Evolutionary conservation across 1,140 invertebrate genomes (phyloP).

Genomic region (Sminthurides bifidus): DNA sequence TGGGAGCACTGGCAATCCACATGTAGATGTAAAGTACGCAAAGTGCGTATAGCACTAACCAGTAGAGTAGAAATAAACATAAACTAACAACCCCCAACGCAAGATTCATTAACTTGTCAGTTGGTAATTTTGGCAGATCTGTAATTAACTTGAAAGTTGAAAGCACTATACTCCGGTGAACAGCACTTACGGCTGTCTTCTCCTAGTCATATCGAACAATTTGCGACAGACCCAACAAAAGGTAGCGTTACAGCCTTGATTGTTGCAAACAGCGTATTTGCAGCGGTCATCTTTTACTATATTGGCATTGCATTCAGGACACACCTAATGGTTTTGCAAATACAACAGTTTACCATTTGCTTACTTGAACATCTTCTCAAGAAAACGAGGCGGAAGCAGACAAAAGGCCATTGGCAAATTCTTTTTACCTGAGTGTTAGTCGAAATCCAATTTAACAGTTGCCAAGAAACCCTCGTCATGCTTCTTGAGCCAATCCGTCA

Average conservation of each 20-base stretch:
- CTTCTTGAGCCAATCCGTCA: slow-evolving; percentile 52
- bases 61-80: too few relatives aligned
- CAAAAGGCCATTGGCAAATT: background rate
- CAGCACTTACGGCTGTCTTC: too few relatives aligned
- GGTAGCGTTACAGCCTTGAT: slow-evolving; percentile 47
- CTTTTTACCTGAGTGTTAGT: slow-evolving; percentile 50
- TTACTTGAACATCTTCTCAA: background rate
- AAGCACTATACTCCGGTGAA: slow-evolving; percentile 7
- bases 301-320: slow-evolving; percentile 51
- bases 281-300: slow-evolving; percentile 55
- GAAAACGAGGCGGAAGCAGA: background rate
- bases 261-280: slow-evolving; percentile 56
- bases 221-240: slow-evolving; percentile 57
- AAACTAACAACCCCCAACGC: too few relatives aligned
- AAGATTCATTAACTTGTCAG: too few relatives aligned
- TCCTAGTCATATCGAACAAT: slow-evolving; percentile 50
- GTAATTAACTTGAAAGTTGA: too few relatives aligned
- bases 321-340: slow-evolving; percentile 32
- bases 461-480: slow-evolving; percentile 57
- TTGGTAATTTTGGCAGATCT: too few relatives aligned
- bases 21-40: too few relatives aligned
- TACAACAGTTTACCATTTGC: background rate
- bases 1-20: slow-evolving; percentile 19
- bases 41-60: too few relatives aligned
- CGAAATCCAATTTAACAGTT: slow-evolving; percentile 53